Percentiles rank a stretch among this genome's conserved stretches.
Evolutionary conservation across 2,113 vertebrate genomes (phyloP).

Genomic region (Papio anubis): DNA sequence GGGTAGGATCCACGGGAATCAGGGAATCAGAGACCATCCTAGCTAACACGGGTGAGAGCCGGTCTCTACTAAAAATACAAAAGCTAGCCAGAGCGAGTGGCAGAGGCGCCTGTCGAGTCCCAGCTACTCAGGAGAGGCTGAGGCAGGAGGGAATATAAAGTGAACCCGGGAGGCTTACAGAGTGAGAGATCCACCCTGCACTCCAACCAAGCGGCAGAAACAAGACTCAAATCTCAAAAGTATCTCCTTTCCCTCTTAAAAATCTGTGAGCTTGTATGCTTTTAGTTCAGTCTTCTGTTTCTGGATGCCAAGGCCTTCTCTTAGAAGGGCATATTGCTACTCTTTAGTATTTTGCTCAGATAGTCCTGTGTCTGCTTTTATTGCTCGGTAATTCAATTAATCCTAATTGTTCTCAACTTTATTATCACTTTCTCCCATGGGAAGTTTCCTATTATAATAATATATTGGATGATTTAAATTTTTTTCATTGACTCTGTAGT

Average conservation of each 20-base stretch:
- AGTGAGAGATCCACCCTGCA: no score
- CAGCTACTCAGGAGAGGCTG: no score
- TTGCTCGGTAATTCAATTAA: constrained; percentile 54
- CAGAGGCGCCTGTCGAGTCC: no score
- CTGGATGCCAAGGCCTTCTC: not conserved
- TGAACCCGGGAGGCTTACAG: no score
- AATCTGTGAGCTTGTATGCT: not conserved
- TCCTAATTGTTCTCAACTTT: constrained; percentile 54
- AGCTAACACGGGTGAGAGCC: no score
- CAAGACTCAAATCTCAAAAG: no score
- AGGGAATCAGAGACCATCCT: no score
- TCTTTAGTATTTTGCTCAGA: constrained; percentile 14
- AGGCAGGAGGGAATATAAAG: no score
- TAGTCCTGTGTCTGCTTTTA: constrained; percentile 20
- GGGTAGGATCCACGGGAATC: no score
- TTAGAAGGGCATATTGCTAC: not conserved
- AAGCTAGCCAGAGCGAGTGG: no score
- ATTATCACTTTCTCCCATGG: constrained; percentile 37
- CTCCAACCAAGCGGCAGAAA: no score
- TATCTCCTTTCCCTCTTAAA: not conserved
- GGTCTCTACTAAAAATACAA: no score
- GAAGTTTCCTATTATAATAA: constrained; percentile 52
- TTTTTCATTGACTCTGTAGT: constrained; percentile 38
- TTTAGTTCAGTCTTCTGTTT: not conserved
- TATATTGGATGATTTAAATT: constrained; percentile 35